Evolutionary conservation across 2,797 vertebrate species (phyloP).

Genomic region (Alfaro cultratus): DNA sequence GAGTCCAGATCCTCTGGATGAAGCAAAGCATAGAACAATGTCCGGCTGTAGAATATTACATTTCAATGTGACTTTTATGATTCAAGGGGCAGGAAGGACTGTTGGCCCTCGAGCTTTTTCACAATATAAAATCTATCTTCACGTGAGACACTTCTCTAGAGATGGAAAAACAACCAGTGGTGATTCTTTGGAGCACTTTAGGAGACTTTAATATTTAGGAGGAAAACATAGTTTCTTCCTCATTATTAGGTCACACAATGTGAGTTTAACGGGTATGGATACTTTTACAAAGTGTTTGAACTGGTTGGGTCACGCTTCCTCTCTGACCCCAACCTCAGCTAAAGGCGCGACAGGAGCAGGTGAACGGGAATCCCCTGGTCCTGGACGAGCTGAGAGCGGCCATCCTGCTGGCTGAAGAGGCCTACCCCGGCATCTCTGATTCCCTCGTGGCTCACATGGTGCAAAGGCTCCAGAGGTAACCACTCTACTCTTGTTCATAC

Average conservation of each 20-base stretch:
- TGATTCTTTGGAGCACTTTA: background rate
- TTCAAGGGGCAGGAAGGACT: background rate
- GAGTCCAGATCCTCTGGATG: too few relatives aligned
- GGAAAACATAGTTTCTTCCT: background rate
- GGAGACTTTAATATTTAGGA: background rate
- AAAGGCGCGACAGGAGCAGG: conserved; percentile 90
- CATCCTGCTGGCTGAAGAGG: conserved; percentile 92
- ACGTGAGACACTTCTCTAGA: background rate
- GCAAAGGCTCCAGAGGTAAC: conserved; percentile 92
- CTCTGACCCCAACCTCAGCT: conserved; percentile 72
- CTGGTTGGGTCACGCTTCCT: background rate
- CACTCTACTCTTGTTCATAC: rapidly evolving
- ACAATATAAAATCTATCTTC: background rate
- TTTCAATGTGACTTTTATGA: background rate
- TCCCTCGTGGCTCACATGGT: conserved; percentile 93
- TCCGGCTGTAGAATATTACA: background rate
- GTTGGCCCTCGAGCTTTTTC: background rate
- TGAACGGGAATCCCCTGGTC: conserved; percentile 89
- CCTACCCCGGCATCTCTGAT: conserved; percentile 92
- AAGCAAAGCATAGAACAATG: too few relatives aligned
- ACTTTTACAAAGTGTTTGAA: background rate
- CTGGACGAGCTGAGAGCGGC: conserved; percentile 93
- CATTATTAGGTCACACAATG: background rate
- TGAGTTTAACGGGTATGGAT: background rate
- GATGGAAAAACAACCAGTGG: background rate